Evolutionary conservation across 2,797 vertebrate species (phyloP).

Genomic region (Graptemys geographica): DNA sequence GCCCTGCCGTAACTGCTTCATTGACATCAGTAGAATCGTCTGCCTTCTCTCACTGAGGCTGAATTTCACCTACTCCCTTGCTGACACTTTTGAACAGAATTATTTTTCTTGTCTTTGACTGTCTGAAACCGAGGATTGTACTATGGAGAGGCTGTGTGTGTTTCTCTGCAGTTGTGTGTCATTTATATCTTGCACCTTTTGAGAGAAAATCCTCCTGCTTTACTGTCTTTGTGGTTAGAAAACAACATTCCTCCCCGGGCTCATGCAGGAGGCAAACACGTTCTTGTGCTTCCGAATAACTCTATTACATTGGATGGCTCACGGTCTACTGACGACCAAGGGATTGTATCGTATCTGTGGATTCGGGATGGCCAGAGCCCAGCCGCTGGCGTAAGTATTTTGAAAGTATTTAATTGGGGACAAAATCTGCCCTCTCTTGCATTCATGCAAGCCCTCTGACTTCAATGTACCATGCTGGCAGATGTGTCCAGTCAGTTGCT

Average conservation of each 20-base stretch:
- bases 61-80: neutral
- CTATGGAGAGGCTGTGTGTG: neutral
- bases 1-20: neutral
- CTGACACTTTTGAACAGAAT: neutral
- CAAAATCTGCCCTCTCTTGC: neutral
- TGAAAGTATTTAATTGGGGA: fast-evolving
- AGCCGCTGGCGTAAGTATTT: constrained; percentile 89
- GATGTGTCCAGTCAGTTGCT: fast-evolving
- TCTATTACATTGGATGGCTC: constrained; percentile 90
- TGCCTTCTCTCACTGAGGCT: neutral
- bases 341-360: constrained; percentile 88
- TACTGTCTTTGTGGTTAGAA: constrained; percentile 80
- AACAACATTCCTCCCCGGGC: constrained; percentile 84
- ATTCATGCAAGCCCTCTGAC: fast-evolving
- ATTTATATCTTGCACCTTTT: constrained; percentile 2
- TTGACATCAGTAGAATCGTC: neutral
- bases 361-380: constrained; percentile 91
- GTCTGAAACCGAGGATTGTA: neutral
- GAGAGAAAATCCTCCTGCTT: constrained; percentile 58
- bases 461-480: neutral
- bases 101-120: neutral
- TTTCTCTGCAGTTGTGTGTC: neutral
- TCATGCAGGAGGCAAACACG: constrained; percentile 89
- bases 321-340: constrained; percentile 86
- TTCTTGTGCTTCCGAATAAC: constrained; percentile 91